phyloP scores from a whole-genome alignment of 2,113 vertebrate species.

The Entosphenus tridentatus region DNA sequence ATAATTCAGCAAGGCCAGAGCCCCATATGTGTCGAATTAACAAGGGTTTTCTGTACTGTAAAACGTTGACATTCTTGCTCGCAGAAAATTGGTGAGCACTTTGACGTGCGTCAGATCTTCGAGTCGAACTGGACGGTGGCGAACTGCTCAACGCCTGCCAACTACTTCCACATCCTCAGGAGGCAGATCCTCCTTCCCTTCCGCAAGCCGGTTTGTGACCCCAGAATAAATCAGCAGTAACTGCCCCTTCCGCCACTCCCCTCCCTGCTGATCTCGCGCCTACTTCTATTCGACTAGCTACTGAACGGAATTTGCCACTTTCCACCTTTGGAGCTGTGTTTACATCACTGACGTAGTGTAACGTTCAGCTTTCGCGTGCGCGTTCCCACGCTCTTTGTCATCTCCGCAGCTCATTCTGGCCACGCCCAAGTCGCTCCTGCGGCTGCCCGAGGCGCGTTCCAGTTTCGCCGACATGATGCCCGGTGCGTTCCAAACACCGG shows the following conservation, averaged over 20 bases:
- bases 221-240: background rate
- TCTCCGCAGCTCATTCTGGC: conserved; percentile 53
- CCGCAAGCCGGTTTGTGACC: conserved; percentile 49
- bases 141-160: conserved; percentile 41
- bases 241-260: background rate
- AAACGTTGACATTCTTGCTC: too few relatives aligned
- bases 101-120: conserved; percentile 35
- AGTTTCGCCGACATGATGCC: conserved; percentile 65
- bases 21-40: too few relatives aligned
- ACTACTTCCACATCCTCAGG: conserved; percentile 37
- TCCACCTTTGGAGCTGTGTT: background rate
- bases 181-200: conserved; percentile 72
- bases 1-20: too few relatives aligned
- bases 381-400: conserved; percentile 1
- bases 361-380: too few relatives aligned
- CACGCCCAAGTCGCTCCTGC: conserved; percentile 69
- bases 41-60: too few relatives aligned
- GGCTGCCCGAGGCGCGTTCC: conserved; percentile 64
- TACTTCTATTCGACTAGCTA: background rate
- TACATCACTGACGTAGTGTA: background rate
- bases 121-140: conserved; percentile 51
- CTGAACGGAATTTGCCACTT: too few relatives aligned
- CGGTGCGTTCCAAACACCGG: conserved; percentile 24
- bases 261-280: background rate
- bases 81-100: conserved; percentile 29